phyloP scores from a whole-genome alignment of 2,888 invertebrate genomes.

The Empis livida region DNA sequence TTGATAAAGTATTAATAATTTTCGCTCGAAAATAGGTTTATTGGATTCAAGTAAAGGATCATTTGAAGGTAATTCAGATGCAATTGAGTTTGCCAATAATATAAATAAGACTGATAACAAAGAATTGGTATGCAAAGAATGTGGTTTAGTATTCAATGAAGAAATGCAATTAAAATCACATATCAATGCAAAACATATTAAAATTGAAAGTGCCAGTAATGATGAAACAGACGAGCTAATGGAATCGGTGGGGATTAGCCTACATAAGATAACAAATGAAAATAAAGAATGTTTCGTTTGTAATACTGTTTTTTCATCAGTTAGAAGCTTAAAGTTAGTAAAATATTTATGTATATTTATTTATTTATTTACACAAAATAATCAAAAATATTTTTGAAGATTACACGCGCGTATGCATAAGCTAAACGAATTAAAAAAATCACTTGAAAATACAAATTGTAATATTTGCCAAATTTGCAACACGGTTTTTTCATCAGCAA shows the following conservation, averaged over 20 bases:
- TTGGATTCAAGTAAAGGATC: no score
- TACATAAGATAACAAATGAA: no score
- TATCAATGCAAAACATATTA: no score
- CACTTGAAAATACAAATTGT: slow-evolving; percentile 30
- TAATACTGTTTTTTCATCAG: no score
- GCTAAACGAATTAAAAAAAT: neutral
- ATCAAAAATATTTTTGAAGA: slow-evolving; percentile 7
- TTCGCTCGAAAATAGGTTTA: no score
- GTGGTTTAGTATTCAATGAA: slow-evolving; percentile 22
- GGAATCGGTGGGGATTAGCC: no score
- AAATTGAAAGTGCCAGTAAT: slow-evolving; percentile 19
- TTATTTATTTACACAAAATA: no score
- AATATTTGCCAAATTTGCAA: slow-evolving; percentile 53
- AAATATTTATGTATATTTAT: no score
- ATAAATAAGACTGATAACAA: slow-evolving; percentile 8
- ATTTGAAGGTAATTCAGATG: neutral
- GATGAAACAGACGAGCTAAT: slow-evolving; percentile 11
- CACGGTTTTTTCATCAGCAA: slow-evolving; percentile 53
- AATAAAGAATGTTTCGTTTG: no score
- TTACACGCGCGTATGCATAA: slow-evolving; percentile 13
- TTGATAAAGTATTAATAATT: no score
- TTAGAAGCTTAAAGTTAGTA: no score
- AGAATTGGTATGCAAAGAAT: slow-evolving; percentile 25
- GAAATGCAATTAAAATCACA: no score
- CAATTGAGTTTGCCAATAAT: slow-evolving; percentile 6